Percentiles rank a stretch among this genome's conserved stretches.
Conservation (phyloP, 2,113 vertebrate genomes). For the Chauna torquata region DNA sequence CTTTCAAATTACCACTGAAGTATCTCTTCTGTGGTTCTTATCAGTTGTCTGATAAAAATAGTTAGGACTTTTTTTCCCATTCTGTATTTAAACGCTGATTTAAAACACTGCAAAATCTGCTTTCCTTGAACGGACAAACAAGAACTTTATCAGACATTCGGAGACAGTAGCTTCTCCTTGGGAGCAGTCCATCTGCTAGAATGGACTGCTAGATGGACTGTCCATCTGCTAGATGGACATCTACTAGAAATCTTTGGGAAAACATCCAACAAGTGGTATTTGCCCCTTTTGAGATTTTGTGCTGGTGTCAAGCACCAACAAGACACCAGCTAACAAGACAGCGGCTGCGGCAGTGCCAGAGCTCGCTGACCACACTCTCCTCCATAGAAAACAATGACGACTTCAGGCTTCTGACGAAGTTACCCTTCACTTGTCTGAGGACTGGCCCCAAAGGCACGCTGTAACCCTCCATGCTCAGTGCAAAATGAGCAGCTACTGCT, state of each 20-base stretch:
- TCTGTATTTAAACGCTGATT: neutral
- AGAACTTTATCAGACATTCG: neutral
- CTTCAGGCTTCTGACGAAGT: neutral
- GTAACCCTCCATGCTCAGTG: rapidly evolving
- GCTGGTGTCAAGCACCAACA: neutral
- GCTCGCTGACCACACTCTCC: neutral
- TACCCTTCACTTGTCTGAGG: neutral
- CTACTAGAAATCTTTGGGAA: neutral
- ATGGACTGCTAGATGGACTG: too few species aligned
- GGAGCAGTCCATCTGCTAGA: neutral
- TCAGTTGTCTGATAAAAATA: neutral
- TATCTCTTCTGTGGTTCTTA: neutral
- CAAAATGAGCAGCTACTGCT: rapidly evolving
- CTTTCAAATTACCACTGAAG: neutral
- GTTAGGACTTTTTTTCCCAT: neutral
- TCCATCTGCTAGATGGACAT: neutral
- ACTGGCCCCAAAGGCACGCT: neutral
- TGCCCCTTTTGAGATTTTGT: neutral
- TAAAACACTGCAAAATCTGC: neutral
- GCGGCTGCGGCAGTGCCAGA: neutral
- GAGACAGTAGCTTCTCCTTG: neutral
- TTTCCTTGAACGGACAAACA: neutral
- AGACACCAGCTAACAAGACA: too few species aligned
- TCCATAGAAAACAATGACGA: rapidly evolving
- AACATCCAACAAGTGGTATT: neutral